Evolutionary conservation across 2,888 invertebrate species (phyloP).

Genomic region (Kryphioiulus occultus): DNA sequence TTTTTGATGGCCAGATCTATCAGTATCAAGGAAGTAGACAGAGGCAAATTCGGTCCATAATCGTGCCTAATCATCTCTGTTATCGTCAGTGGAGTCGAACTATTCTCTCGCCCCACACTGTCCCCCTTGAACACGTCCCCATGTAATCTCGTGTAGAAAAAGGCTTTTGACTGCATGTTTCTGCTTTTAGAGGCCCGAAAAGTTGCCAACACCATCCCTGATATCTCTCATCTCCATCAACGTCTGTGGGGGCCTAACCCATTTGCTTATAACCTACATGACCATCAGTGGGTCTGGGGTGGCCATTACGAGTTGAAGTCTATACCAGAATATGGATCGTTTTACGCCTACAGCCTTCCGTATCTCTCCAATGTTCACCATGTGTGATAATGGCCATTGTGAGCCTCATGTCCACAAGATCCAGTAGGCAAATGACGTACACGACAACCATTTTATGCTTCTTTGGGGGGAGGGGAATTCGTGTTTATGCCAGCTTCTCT

Average conservation of each 20-base stretch:
- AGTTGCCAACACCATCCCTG: neutral
- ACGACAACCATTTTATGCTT: neutral
- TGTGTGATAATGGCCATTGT: conserved; percentile 31
- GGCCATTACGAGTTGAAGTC: neutral
- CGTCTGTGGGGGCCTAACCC: neutral
- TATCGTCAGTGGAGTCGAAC: neutral
- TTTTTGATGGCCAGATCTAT: neutral
- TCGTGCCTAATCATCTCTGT: conserved; percentile 12
- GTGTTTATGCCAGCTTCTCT: neutral
- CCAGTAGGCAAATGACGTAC: neutral
- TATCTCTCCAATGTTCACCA: conserved; percentile 7
- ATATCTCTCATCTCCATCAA: conserved; percentile 7
- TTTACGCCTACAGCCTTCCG: neutral
- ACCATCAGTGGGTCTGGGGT: conserved; percentile 9
- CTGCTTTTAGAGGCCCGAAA: neutral
- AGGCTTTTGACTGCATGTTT: neutral
- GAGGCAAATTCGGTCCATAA: conserved; percentile 7
- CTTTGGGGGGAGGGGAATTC: neutral
- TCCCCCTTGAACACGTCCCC: neutral
- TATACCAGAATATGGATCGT: neutral
- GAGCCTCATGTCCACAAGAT: neutral
- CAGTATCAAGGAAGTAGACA: neutral
- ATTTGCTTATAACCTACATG: conserved; percentile 20
- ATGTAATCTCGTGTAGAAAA: neutral
- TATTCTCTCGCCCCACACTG: neutral